Base-by-base conservation (phyloP, 2,888 invertebrate species). In the Automeris io region DNA sequence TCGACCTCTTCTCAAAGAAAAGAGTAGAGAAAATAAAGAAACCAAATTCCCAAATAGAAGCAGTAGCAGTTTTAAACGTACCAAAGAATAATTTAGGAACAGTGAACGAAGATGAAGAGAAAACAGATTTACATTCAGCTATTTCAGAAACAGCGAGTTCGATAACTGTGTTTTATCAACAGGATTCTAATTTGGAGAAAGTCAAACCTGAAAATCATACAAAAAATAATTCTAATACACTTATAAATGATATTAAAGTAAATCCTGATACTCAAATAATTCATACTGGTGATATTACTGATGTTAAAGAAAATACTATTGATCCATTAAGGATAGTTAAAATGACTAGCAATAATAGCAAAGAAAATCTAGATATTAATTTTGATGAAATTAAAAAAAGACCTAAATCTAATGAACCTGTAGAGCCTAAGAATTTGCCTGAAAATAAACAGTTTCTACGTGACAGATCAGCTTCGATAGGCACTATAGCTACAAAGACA, bases 381-480 rank as follows among this genome's bases (percentile, higher is more conserved):
- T 31, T 34, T 9, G 18, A 29, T 9, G 34, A 39, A 23, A 18
- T 39, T 5, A 18, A 26, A 8, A 26, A 29, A n/a, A 39, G 16
- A 23, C 5, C 21, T 24, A 24, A 16, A 8, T 3, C 16, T 16
- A 29, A 24, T n/a, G 36, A 45, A 37, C 26, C 26, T 18, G 44
- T 45, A 13, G 38, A 35, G 25, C 13, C 33, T 36, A 43, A 42
- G 34, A 23, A 9, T 41, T 18, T 78, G 59, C 70, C 71, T 1
- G 85, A 85, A 33, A 86, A 79, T 49, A 86, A 79, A 35, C 76
- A 75, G 0, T 85, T 80, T 48, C 47, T 81, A 22, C 78, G 90
- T 47, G 89, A 90, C 49, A 79, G 90, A 2, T 90, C 90, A 0
- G 90, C 90, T 1, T 90, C 90, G 0, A 90, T 90, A 34, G 90